Evolutionary conservation across 2,113 vertebrate species (phyloP), one percentile per base, ranked within the genome.

Genomic region (Rhagologus leucostigma): DNA sequence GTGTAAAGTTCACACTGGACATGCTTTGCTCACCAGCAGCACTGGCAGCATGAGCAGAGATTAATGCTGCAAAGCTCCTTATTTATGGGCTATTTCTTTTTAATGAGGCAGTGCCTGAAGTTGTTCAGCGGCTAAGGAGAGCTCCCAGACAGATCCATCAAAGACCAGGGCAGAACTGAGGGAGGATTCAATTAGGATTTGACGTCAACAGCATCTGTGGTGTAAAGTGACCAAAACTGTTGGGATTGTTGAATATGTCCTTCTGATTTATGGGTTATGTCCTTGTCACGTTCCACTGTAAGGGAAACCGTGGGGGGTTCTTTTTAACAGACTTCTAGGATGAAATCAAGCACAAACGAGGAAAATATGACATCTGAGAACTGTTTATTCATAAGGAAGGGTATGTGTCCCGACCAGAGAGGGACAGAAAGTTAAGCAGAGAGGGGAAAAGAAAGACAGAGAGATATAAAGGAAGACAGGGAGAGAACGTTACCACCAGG

Each of bases 201-300:
- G 42, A 77, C 17, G 9, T 2, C 55, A 76, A 44, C 14, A 84
- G 5, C 20, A 52, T 56, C n/a, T 13, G 17, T 44, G 56, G 23
- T 47, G 16, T 44, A 20, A 73, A 88, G 41, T 13, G 22, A 35
- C 53, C 13, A 46, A 55, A 92, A 50, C 18, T 41, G 14, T 8
- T 90, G 26, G 11, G 32, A 35, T 13, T 44, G 14, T 33, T 71
- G 32, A 24, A 17, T 68, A 64, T 63, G 6, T 39, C 46, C 6
- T 26, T 49, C 26, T 37, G 39, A 33, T 59, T 57, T 56, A 44
- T 16, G 11, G 15, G 24, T 27, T 53, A 4, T 9, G n/a, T 74
- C 46, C 19, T 73, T 37, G n/a, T n/a, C 29, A 24, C 0, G 0
- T 42, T 55, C 23, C 0, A 1, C 23, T 29, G 11, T 15, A 47